Conservation (phyloP, 2,797 vertebrate genomes). For the Chanos chanos region DNA sequence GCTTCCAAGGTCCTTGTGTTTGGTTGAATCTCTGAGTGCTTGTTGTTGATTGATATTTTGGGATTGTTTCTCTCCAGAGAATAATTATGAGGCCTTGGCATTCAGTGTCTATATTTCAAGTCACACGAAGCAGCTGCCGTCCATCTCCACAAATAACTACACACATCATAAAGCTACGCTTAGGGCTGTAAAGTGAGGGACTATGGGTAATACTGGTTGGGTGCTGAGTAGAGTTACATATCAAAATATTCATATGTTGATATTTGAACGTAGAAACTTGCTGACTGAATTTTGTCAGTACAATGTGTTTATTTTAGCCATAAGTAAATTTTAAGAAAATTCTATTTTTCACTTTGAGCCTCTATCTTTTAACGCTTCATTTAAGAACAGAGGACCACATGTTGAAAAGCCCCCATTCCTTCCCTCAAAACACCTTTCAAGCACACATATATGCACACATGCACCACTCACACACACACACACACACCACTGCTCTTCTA, state of each 20-base stretch:
- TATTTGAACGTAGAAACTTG: no score
- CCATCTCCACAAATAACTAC: conserved; percentile 42
- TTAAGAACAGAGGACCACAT: no score
- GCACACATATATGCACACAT: conserved; percentile 9
- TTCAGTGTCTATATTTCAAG: conserved; percentile 19
- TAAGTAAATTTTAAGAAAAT: background rate
- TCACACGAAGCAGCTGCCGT: conserved; percentile 35
- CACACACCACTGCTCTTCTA: conserved; percentile 28
- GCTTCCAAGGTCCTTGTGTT: conserved; percentile 15
- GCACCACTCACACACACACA: conserved; percentile 1
- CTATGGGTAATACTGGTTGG: no score
- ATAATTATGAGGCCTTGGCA: conserved; percentile 30
- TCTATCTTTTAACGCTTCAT: no score
- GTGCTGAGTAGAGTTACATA: no score
- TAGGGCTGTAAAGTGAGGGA: background rate
- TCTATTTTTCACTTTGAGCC: background rate
- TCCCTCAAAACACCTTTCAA: background rate
- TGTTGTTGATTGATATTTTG: conserved; percentile 29
- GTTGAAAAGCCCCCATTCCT: no score
- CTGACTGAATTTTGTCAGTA: no score
- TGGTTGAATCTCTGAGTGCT: background rate
- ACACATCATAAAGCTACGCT: conserved; percentile 35
- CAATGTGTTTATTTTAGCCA: no score
- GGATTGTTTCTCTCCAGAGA: conserved; percentile 26
- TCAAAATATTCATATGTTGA: no score